These are phyloP conservation scores for Yponomeuta malinellus DNA, from an alignment of 2,888 invertebrate genomes.

Conservation along the genomic window DNA sequence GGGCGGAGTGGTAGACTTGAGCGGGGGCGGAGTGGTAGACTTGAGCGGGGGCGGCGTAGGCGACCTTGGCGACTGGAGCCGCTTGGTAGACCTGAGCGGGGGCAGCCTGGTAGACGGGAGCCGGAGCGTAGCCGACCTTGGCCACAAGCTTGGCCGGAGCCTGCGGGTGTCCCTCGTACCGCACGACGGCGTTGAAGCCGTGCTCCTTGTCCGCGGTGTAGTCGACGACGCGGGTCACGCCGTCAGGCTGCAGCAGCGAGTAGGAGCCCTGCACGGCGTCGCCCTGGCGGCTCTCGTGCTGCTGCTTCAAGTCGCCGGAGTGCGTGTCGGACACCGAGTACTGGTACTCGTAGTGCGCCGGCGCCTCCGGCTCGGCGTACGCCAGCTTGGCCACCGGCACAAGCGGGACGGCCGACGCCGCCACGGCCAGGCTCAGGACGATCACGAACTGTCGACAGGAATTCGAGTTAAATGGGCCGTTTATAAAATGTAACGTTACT, in stretches of 20 bases:
- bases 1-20: slow-evolving; percentile 21
- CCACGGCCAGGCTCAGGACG: slow-evolving; percentile 41
- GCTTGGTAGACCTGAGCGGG: slow-evolving; percentile 16
- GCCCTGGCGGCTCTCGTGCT: slow-evolving; percentile 60
- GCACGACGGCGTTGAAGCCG: slow-evolving; percentile 66
- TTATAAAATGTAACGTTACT: too few species aligned
- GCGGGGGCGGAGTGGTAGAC: slow-evolving; percentile 28
- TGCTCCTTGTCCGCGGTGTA: slow-evolving; percentile 59
- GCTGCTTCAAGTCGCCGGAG: slow-evolving; percentile 65
- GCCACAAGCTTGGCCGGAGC: slow-evolving; percentile 27
- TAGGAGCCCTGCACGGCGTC: slow-evolving; percentile 64
- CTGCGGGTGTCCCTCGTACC: slow-evolving; percentile 56
- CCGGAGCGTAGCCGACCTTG: slow-evolving; percentile 30
- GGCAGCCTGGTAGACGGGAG: slow-evolving; percentile 17
- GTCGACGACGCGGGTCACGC: slow-evolving; percentile 60
- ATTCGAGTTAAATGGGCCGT: not conserved
- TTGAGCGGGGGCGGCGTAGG: slow-evolving; percentile 28
- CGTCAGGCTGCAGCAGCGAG: slow-evolving; percentile 68
- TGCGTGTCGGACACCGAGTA: slow-evolving; percentile 64
- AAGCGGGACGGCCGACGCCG: slow-evolving; percentile 36
- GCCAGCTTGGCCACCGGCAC: slow-evolving; percentile 33
- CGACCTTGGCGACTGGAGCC: slow-evolving; percentile 25
- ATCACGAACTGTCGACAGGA: slow-evolving; percentile 31
- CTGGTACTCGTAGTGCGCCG: slow-evolving; percentile 60
- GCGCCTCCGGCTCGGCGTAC: slow-evolving; percentile 50